A percentile compares a stretch with the other conserved stretches of the same genome.
phyloP scores from a whole-genome alignment of 2,888 invertebrate genomes.

The Lithophane ornitopus region DNA sequence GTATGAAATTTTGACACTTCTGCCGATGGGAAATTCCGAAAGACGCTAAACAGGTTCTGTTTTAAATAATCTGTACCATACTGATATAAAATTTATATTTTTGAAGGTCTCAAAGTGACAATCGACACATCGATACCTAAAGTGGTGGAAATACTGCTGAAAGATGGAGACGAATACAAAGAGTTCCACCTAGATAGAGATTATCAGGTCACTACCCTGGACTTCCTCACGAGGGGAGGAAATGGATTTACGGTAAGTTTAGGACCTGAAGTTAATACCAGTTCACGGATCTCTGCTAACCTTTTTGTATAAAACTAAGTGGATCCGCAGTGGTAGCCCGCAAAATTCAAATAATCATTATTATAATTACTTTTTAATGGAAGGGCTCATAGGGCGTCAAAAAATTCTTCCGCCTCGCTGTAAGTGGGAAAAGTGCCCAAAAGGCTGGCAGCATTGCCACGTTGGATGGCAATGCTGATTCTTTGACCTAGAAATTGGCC shows the following conservation, averaged over 20 bases:
- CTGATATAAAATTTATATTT: neutral
- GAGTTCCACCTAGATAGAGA: constrained; percentile 88
- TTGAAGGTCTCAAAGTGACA: constrained; percentile 89
- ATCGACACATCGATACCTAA: constrained; percentile 90
- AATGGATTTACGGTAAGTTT: constrained; percentile 90
- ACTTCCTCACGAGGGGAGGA: constrained; percentile 92
- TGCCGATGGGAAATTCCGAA: neutral
- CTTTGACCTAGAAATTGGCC: too few relatives aligned
- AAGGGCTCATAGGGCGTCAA: too few relatives aligned
- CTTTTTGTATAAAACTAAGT: too few relatives aligned
- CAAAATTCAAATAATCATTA: too few relatives aligned
- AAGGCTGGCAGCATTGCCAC: neutral
- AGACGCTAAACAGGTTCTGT: neutral
- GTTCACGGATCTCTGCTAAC: too few relatives aligned
- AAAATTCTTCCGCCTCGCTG: neutral
- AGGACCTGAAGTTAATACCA: too few relatives aligned
- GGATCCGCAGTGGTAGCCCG: too few relatives aligned
- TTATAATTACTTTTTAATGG: too few relatives aligned
- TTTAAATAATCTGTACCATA: neutral
- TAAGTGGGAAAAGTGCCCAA: neutral
- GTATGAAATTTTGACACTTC: neutral
- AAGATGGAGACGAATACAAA: constrained; percentile 89
- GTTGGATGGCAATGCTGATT: neutral
- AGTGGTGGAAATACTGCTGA: constrained; percentile 87
- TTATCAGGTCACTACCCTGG: constrained; percentile 91